phyloP scores from a whole-genome alignment of 1,140 invertebrate genomes.

The Zaprionus vittiger region DNA sequence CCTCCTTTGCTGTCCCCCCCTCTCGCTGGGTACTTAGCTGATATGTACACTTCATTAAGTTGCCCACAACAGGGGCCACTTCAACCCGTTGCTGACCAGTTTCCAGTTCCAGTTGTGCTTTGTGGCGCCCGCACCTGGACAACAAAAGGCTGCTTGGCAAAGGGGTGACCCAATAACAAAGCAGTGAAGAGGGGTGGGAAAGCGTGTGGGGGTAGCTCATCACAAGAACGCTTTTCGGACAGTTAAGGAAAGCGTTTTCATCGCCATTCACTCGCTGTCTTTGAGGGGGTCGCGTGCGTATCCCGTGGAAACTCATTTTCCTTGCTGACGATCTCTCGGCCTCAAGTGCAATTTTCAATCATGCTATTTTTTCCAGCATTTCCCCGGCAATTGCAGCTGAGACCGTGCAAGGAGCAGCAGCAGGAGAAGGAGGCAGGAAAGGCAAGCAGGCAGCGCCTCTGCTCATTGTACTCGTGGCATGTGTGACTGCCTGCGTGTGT shows the following conservation, averaged over 20 bases:
- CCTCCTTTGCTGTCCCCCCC: background rate
- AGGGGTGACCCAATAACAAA: slow-evolving; percentile 32
- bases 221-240: slow-evolving; percentile 36
- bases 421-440: background rate
- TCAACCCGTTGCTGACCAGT: slow-evolving; percentile 46
- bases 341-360: slow-evolving; percentile 82
- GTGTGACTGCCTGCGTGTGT: background rate
- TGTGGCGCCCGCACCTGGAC: slow-evolving; percentile 50
- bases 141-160: slow-evolving; percentile 34
- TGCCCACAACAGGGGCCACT: slow-evolving; percentile 64
- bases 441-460: background rate
- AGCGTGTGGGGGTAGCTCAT: slow-evolving; percentile 8
- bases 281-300: background rate
- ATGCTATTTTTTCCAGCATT: slow-evolving; percentile 70
- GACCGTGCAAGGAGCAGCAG: slow-evolving; percentile 3
- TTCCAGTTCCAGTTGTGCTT: slow-evolving; percentile 29
- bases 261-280: slow-evolving; percentile 25
- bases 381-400: slow-evolving; percentile 60
- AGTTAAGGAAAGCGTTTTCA: slow-evolving; percentile 45
- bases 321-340: slow-evolving; percentile 30
- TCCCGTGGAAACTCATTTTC: slow-evolving; percentile 13
- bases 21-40: slow-evolving; percentile 39
- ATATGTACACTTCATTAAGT: slow-evolving; percentile 76
- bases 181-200: background rate
- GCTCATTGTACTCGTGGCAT: slow-evolving; percentile 8